A percentile compares a stretch with the other conserved stretches of the same genome.
Evolutionary conservation across 2,797 vertebrate genomes (phyloP).

Genomic region (Poecile montanus): DNA sequence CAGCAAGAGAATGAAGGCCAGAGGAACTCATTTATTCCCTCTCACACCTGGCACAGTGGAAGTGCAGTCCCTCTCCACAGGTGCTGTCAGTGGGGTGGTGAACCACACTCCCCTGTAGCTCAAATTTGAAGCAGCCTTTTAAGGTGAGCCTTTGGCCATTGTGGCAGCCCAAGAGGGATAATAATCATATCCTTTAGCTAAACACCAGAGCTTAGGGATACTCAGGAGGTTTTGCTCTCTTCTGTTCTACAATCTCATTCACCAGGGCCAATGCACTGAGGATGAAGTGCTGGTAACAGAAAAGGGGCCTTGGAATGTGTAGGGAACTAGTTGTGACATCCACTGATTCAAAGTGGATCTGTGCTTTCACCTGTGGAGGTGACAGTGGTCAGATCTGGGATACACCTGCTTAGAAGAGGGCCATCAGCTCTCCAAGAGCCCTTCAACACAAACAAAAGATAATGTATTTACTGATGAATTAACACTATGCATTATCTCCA

Average conservation of each 20-base stretch:
- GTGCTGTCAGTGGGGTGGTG: neutral
- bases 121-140: neutral
- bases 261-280: neutral
- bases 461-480: neutral
- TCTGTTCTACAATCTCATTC: neutral
- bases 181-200: neutral
- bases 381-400: neutral
- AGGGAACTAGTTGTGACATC: neutral
- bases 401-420: neutral
- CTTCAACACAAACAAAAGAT: neutral
- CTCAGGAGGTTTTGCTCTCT: neutral
- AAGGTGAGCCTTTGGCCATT: neutral
- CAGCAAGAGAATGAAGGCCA: neutral
- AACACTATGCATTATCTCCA: neutral
- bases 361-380: accelerated
- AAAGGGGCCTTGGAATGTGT: neutral
- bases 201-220: neutral
- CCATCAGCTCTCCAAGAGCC: neutral
- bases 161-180: neutral
- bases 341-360: neutral
- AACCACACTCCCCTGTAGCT: neutral
- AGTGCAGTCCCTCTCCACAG: neutral
- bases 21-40: neutral
- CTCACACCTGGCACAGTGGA: neutral
- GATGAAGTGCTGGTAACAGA: neutral